Evolutionary conservation across 2,797 vertebrate species (phyloP).

Genomic region (Sorex maritimensis): DNA sequence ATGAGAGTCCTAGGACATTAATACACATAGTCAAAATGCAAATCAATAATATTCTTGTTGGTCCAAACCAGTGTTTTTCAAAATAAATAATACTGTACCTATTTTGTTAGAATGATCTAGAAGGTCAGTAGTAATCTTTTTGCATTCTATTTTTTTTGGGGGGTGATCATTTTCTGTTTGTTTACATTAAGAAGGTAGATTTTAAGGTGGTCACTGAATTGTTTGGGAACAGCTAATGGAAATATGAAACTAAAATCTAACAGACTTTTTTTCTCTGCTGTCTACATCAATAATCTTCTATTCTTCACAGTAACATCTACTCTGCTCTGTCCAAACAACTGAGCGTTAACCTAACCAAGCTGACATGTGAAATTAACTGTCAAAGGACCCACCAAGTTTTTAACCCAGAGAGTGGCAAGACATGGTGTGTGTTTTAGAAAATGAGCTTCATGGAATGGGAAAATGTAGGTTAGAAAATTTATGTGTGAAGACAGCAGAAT

Average conservation of each 20-base stretch:
- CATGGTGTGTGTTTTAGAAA: background rate
- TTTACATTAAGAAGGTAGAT: no score
- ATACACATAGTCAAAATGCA: background rate
- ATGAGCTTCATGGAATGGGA: background rate
- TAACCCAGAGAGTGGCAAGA: background rate
- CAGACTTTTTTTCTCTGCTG: background rate
- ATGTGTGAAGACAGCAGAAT: accelerated
- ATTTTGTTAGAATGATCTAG: no score
- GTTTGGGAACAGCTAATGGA: no score
- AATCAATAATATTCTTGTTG: background rate
- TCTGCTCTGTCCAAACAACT: background rate
- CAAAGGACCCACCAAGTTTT: no score
- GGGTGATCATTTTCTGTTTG: no score
- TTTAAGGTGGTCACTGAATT: no score
- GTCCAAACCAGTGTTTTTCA: background rate
- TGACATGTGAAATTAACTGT: background rate
- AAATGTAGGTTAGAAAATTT: background rate
- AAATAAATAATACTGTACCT: no score
- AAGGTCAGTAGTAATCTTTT: no score
- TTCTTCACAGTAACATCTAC: background rate
- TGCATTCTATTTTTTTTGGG: no score
- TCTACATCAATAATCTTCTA: background rate
- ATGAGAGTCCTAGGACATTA: background rate
- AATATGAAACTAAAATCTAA: background rate
- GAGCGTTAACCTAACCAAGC: background rate